Base-by-base conservation (phyloP, 2,888 invertebrate genomes). In the Caenorhabditis angaria region DNA sequence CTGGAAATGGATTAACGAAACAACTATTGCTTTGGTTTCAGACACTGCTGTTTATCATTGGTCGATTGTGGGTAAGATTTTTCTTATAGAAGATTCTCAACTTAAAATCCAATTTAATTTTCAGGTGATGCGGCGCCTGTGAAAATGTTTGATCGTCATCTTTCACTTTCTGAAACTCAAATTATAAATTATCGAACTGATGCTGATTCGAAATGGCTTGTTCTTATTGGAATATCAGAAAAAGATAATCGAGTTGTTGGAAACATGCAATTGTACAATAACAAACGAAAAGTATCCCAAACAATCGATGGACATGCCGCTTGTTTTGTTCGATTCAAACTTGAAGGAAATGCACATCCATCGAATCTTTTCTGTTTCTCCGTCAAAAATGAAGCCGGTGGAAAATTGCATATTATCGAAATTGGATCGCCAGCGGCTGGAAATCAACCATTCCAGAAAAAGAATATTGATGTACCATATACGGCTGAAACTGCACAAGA, bases 151-250 rank as follows among this genome's bases (percentile, higher is more conserved):
- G 97, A 99, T 87, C 91, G 91, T 77, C 97, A 99, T 90, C 93
- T 94, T 47, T 95, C 95, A 65, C 90, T 99, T 65, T 93, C 93
- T 82, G 95, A 95, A 77, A 97, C 96, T 88, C 99, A 99, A 90
- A 97, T 99, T 79, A 99, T 99, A 88, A 99, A 99, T 89, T 99
- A 99, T 89, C 92, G 97, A 82, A 95, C 96, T 24, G 97, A 99
- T 90, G 93, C 94, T 48, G 94, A 95, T 86, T 94, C 95, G 88
- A 94, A 96, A 85, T 99, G 99, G 97, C 91, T 99, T 29, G 90
- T 99, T 71, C 90, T 99, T 72, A 94, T 97, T 73, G 97, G 97
- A 88, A 92, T 92, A 69, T 91, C 91, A 18, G 91, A 91, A 22
- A 91, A 91, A 90, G 95, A 97, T 89, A 95, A 94, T 88, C 93